These are phyloP conservation scores for Drosophila malerkotliana DNA, from an alignment of 1,140 invertebrate genomes.

Conservation along the genomic window DNA sequence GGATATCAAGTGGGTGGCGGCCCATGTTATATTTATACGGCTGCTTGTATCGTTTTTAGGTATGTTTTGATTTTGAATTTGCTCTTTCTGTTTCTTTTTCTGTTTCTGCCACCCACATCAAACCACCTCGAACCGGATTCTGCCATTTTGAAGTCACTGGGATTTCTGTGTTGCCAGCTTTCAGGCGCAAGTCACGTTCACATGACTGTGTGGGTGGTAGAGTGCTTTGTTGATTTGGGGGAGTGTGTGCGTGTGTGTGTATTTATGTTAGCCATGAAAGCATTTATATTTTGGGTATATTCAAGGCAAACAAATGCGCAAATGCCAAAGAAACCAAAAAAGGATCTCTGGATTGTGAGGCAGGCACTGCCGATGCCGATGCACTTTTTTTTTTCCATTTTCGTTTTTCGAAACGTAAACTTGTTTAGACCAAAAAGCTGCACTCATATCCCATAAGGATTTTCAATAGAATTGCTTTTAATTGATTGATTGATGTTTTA, in stretches of 20 bases:
- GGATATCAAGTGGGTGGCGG: slow-evolving; percentile 1
- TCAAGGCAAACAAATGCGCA: slow-evolving; percentile 67
- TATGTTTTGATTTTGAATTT: slow-evolving; percentile 78
- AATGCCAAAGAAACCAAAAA: slow-evolving; percentile 44
- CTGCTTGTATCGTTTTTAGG: slow-evolving; percentile 63
- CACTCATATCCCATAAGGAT: slow-evolving; percentile 72
- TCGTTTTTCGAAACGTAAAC: slow-evolving; percentile 36
- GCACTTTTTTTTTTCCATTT: background rate
- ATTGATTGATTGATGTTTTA: slow-evolving; percentile 83
- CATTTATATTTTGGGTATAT: slow-evolving; percentile 67
- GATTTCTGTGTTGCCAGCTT: slow-evolving; percentile 65
- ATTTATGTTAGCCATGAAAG: slow-evolving; percentile 51
- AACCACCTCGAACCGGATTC: slow-evolving; percentile 2
- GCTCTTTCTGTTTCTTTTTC: slow-evolving; percentile 13
- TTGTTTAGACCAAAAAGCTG: slow-evolving; percentile 66
- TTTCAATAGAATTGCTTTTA: slow-evolving; percentile 78
- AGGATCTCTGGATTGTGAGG: slow-evolving; percentile 5
- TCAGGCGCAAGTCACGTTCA: slow-evolving; percentile 71
- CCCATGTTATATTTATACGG: slow-evolving; percentile 60
- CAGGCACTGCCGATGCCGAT: slow-evolving; percentile 1
- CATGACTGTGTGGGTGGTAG: background rate
- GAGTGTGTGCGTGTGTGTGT: slow-evolving; percentile 14
- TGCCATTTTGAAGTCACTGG: slow-evolving; percentile 61
- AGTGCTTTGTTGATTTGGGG: background rate
- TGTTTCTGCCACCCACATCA: background rate